phyloP scores from a whole-genome alignment of 2,113 vertebrate genomes.

The Mugil cephalus region DNA sequence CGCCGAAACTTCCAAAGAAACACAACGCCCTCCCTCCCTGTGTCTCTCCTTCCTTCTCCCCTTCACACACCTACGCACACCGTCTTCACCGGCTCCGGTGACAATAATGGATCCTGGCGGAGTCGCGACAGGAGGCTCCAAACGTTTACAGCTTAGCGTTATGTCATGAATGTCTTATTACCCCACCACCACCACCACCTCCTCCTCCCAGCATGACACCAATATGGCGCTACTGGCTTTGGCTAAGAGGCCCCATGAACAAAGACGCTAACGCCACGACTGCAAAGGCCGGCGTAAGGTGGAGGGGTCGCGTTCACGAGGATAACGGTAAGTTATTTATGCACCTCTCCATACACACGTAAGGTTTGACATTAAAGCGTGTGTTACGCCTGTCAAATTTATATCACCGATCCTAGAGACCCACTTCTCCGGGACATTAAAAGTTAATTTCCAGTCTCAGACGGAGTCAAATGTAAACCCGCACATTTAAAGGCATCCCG shows the following conservation, averaged over 20 bases:
- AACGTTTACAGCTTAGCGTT: conserved; percentile 51
- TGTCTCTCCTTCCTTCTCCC: conserved; percentile 36
- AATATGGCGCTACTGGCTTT: conserved; percentile 42
- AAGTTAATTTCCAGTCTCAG: background rate
- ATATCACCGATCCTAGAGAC: background rate
- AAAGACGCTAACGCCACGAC: background rate
- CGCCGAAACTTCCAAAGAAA: conserved; percentile 45
- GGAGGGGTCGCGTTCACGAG: background rate
- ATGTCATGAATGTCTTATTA: conserved; percentile 57
- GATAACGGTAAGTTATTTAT: background rate
- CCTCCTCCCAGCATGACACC: conserved; percentile 28
- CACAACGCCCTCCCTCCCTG: conserved; percentile 30
- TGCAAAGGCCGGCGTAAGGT: too few species aligned
- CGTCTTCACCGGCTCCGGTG: conserved; percentile 46
- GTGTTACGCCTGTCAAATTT: background rate
- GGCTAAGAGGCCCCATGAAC: background rate
- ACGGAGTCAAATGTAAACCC: too few species aligned
- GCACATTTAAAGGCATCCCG: too few species aligned
- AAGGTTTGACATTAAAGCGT: background rate
- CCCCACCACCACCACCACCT: background rate
- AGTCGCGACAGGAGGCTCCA: conserved; percentile 38
- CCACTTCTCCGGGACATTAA: too few species aligned
- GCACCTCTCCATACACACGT: background rate
- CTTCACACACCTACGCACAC: conserved; percentile 62
- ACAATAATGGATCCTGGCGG: conserved; percentile 58